These are phyloP conservation scores for Mormoops blainvillei DNA, from an alignment of 2,113 vertebrate species.

Conservation along the genomic window DNA sequence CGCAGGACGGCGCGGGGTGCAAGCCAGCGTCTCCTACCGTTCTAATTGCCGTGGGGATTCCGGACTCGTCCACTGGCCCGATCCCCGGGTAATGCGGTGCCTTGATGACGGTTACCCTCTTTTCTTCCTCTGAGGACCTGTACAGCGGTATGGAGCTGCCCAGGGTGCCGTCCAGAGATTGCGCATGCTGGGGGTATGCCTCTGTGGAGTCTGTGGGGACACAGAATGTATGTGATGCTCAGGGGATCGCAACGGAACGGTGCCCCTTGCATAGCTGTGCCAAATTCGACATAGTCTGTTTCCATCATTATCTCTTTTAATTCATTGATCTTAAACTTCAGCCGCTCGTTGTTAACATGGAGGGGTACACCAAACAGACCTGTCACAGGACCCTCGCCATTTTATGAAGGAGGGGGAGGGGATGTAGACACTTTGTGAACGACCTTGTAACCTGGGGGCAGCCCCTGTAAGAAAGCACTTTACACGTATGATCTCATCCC, in stretches of 20 bases:
- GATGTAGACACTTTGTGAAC: not conserved
- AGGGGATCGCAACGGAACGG: no score
- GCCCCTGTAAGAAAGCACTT: not conserved
- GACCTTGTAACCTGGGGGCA: rapidly evolving
- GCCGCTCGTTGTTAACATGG: not conserved
- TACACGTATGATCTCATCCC: rapidly evolving
- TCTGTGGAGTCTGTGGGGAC: conserved; percentile 79
- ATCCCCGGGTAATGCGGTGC: conserved; percentile 96
- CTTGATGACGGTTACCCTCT: conserved; percentile 93
- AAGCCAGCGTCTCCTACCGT: conserved; percentile 87
- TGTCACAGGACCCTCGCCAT: not conserved
- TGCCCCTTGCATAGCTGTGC: not conserved
- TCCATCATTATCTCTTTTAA: not conserved
- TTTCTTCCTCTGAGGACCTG: conserved; percentile 93
- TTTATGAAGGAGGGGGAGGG: not conserved
- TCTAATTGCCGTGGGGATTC: conserved; percentile 96
- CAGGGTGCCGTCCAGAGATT: conserved; percentile 80
- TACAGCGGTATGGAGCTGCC: conserved; percentile 89
- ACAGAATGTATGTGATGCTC: rapidly evolving
- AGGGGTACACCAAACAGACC: no score
- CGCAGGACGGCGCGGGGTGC: not conserved
- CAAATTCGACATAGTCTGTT: not conserved
- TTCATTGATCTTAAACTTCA: not conserved
- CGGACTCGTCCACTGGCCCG: conserved; percentile 94
- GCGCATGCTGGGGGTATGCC: conserved; percentile 84